Percentiles rank a stretch among this genome's conserved stretches.
phyloP scores from a whole-genome alignment of 2,797 vertebrate species.

The Sarcophilus harrisii region DNA sequence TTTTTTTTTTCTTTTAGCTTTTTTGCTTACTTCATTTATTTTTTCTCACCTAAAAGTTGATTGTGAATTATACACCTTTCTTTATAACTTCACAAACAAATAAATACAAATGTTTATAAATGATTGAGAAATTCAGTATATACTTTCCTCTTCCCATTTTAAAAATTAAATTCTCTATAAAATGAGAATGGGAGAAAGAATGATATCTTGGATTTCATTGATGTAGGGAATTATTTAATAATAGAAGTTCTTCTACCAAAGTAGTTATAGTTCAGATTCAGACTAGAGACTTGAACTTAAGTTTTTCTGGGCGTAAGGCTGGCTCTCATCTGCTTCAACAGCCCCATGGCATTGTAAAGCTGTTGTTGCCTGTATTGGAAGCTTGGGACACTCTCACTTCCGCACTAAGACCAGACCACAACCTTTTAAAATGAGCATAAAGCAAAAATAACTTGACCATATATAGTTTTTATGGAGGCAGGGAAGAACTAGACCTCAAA shows the following conservation, averaged over 20 bases:
- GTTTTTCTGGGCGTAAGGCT: not conserved
- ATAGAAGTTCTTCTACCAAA: not conserved
- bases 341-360: too few species aligned
- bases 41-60: not conserved
- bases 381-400: too few species aligned
- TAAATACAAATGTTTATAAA: not conserved
- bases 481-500: too few species aligned
- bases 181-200: not conserved
- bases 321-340: not conserved
- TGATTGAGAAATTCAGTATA: not conserved
- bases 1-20: not conserved
- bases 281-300: not conserved
- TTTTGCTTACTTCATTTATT: not conserved
- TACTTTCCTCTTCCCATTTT: not conserved
- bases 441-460: too few species aligned
- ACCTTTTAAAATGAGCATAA: too few species aligned
- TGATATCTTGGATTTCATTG: not conserved
- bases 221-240: not conserved
- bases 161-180: not conserved
- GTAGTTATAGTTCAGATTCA: not conserved
- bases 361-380: too few species aligned
- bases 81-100: not conserved
- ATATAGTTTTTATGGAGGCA: too few species aligned
- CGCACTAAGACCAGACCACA: too few species aligned
- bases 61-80: not conserved